Conservation (phyloP, 2,797 vertebrate species). For the Pristis pectinata region DNA sequence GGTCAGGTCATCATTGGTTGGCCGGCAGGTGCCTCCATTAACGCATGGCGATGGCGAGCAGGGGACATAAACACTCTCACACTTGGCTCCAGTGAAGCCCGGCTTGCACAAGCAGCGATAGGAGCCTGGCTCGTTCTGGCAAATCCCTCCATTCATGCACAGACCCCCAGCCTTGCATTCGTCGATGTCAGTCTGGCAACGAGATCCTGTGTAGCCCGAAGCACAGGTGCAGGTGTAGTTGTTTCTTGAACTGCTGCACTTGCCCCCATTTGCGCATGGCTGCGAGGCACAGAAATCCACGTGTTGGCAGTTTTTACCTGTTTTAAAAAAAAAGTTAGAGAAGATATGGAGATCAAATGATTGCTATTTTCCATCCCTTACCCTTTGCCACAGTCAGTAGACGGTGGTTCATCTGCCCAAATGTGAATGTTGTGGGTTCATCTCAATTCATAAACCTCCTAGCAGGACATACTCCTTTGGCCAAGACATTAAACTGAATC, state of each 20-base stretch:
- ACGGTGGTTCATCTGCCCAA: not conserved
- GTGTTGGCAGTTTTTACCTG: conserved; percentile 72
- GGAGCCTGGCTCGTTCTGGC: conserved; percentile 70
- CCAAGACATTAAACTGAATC: not conserved
- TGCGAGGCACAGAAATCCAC: conserved; percentile 77
- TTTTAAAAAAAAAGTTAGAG: not conserved
- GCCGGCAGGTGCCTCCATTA: conserved; percentile 85
- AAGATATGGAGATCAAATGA: not conserved
- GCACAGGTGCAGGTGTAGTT: conserved; percentile 73
- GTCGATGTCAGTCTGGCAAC: conserved; percentile 78
- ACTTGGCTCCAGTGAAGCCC: conserved; percentile 73
- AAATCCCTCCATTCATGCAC: conserved; percentile 71
- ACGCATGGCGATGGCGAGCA: conserved; percentile 80
- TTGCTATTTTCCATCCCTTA: not conserved
- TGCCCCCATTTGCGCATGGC: conserved; percentile 76
- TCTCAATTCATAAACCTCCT: not conserved
- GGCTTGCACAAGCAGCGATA: conserved; percentile 69
- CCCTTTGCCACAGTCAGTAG: not conserved
- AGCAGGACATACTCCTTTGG: not conserved
- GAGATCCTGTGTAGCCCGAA: conserved; percentile 67
- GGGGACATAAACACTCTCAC: conserved; percentile 72
- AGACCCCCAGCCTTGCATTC: conserved; percentile 60
- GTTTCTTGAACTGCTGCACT: conserved; percentile 63
- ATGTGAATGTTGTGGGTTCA: not conserved
- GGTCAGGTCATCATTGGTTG: conserved; percentile 62